A percentile compares a stretch with the other conserved stretches of the same genome.
Evolutionary conservation across 2,888 invertebrate genomes (phyloP).

Genomic region (Drosophila gaucha): DNA sequence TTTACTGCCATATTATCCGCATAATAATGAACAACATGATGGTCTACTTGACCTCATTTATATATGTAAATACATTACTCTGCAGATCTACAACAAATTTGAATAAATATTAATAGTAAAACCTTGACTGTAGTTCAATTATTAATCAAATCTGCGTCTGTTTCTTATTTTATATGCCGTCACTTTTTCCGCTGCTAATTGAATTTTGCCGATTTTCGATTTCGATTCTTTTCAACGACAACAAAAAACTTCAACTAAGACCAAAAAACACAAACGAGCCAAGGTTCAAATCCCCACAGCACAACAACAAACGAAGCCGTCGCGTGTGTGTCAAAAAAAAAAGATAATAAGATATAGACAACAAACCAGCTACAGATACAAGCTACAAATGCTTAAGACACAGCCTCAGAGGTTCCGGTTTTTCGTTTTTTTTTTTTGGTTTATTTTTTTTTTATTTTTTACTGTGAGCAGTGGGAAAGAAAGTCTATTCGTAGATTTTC

Average conservation of each 20-base stretch:
- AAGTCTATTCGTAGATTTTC: slow-evolving; percentile 44
- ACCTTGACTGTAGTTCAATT: slow-evolving; percentile 76
- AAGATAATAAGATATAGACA: slow-evolving; percentile 48
- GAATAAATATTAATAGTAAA: slow-evolving; percentile 38
- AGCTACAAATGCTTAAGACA: slow-evolving; percentile 20
- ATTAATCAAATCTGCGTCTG: slow-evolving; percentile 66
- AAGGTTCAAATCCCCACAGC: slow-evolving; percentile 41
- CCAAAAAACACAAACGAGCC: slow-evolving; percentile 21
- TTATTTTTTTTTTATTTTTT: slow-evolving; percentile 5
- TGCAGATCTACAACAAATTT: slow-evolving; percentile 15
- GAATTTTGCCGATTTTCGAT: slow-evolving; percentile 43
- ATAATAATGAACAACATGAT: slow-evolving; percentile 20
- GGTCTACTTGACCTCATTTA: slow-evolving; percentile 65
- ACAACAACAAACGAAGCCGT: slow-evolving; percentile 29
- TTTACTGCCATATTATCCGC: slow-evolving; percentile 42
- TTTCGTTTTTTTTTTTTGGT: slow-evolving; percentile 4
- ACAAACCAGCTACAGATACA: slow-evolving; percentile 41
- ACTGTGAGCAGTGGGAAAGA: slow-evolving; percentile 41
- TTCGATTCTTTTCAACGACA: slow-evolving; percentile 41
- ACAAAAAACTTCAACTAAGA: slow-evolving; percentile 16
- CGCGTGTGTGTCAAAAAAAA: slow-evolving; percentile 60
- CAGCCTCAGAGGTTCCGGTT: slow-evolving; percentile 42
- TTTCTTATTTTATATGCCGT: slow-evolving; percentile 11
- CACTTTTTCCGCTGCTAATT: slow-evolving; percentile 58
- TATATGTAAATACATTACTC: slow-evolving; percentile 50